Percentiles rank a stretch among this genome's conserved stretches.
phyloP scores from a whole-genome alignment of 1,140 invertebrate species.

The Drosophila pruinosa region DNA sequence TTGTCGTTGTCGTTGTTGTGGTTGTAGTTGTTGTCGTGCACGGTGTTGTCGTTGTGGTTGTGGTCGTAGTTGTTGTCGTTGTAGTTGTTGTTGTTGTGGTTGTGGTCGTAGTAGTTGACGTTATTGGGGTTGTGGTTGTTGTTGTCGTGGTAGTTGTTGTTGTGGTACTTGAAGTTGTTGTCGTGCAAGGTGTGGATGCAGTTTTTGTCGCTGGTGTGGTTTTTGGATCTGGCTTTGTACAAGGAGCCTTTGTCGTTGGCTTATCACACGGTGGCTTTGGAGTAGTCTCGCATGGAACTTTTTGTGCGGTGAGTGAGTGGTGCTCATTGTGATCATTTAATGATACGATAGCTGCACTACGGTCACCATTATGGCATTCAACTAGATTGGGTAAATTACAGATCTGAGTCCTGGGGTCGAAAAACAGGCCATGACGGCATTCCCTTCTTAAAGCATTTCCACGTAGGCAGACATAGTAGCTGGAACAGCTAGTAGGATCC shows the following conservation, averaged over 20 bases:
- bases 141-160: conserved; percentile 6
- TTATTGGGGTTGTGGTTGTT: conserved; percentile 8
- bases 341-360: conserved; percentile 1
- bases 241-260: not conserved
- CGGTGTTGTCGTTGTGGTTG: not conserved
- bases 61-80: conserved; percentile 1
- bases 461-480: conserved; percentile 55
- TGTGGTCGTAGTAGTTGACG: not conserved
- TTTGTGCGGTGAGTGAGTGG: not conserved
- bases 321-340: not conserved
- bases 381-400: conserved; percentile 50
- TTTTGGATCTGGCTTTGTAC: not conserved
- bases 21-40: not conserved
- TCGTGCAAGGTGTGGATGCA: not conserved
- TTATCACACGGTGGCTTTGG: conserved; percentile 32
- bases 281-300: conserved; percentile 24
- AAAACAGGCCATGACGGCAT: conserved; percentile 41
- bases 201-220: conserved; percentile 1
- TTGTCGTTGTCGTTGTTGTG: not conserved
- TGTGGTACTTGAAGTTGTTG: not conserved
- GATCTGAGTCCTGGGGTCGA: conserved; percentile 38
- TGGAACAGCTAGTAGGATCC: conserved; percentile 52
- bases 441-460: conserved; percentile 45
- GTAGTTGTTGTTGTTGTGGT: not conserved
- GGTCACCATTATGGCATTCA: conserved; percentile 52